phyloP scores from a whole-genome alignment of 2,888 invertebrate species.

The Campoplex capitator region DNA sequence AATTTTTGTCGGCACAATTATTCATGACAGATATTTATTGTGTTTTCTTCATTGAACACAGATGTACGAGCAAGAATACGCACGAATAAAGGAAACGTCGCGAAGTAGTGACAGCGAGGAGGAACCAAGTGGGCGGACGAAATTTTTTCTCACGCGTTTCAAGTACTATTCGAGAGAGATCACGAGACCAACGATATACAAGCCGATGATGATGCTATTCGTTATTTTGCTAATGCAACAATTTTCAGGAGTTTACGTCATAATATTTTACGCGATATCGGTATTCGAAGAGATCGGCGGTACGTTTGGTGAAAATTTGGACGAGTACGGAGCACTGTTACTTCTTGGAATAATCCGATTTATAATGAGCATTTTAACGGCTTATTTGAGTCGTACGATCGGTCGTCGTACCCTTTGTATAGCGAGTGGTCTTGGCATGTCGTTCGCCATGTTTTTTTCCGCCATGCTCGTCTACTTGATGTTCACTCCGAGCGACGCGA shows the following conservation, averaged over 20 bases:
- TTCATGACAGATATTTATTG: neutral
- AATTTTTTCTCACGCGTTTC: conserved; percentile 47
- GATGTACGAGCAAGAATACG: conserved; percentile 76
- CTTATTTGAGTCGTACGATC: conserved; percentile 84
- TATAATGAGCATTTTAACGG: conserved; percentile 85
- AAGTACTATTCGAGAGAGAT: conserved; percentile 73
- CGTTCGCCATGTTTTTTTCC: conserved; percentile 84
- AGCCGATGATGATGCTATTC: conserved; percentile 85
- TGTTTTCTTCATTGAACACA: conserved; percentile 41
- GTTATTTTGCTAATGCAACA: conserved; percentile 86
- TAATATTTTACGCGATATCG: conserved; percentile 87
- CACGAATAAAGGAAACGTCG: conserved; percentile 73
- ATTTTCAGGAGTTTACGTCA: conserved; percentile 86
- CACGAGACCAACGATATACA: conserved; percentile 83
- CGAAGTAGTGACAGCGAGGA: conserved; percentile 17
- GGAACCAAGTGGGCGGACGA: conserved; percentile 48
- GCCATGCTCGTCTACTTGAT: conserved; percentile 79
- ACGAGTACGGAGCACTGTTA: conserved; percentile 85
- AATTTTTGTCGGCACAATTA: neutral
- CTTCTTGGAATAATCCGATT: conserved; percentile 86
- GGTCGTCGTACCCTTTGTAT: conserved; percentile 86
- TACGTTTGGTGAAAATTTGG: conserved; percentile 83
- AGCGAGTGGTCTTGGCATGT: conserved; percentile 86
- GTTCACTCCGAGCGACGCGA: conserved; percentile 69
- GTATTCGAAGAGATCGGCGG: conserved; percentile 85